phyloP scores from a whole-genome alignment of 2,888 invertebrate species.

The Xestoiulus laeticollis region DNA sequence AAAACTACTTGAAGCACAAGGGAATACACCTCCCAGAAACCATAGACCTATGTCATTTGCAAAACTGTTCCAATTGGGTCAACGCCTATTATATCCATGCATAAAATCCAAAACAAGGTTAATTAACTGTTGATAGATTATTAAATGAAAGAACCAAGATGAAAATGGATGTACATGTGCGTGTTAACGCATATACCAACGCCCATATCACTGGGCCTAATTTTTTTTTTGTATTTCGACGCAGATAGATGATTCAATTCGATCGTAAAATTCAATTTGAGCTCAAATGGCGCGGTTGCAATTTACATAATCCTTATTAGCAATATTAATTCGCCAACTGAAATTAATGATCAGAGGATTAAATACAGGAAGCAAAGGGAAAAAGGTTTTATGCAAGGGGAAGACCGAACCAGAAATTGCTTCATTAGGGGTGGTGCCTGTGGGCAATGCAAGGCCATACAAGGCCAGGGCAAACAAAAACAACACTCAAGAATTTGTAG shows the following conservation, averaged over 20 bases:
- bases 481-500: not conserved
- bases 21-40: not conserved
- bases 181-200: conserved; percentile 28
- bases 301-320: conserved; percentile 37
- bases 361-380: conserved; percentile 21
- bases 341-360: conserved; percentile 5
- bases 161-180: not conserved
- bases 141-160: conserved; percentile 3
- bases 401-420: not conserved
- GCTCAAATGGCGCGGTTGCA: not conserved
- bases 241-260: conserved; percentile 22
- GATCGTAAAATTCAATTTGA: not conserved
- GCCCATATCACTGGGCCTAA: not conserved
- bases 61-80: not conserved
- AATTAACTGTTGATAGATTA: conserved; percentile 31
- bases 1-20: not conserved
- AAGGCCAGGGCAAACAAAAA: conserved; percentile 28
- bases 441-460: conserved; percentile 29
- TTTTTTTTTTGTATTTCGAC: not conserved
- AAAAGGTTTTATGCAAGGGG: not conserved
- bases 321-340: conserved; percentile 37
- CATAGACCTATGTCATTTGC: conserved; percentile 23
- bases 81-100: conserved; percentile 29
- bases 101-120: not conserved
- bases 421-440: conserved; percentile 37